Conservation (phyloP, 2,797 vertebrate species). For the Ambastaia sidthimunki region DNA sequence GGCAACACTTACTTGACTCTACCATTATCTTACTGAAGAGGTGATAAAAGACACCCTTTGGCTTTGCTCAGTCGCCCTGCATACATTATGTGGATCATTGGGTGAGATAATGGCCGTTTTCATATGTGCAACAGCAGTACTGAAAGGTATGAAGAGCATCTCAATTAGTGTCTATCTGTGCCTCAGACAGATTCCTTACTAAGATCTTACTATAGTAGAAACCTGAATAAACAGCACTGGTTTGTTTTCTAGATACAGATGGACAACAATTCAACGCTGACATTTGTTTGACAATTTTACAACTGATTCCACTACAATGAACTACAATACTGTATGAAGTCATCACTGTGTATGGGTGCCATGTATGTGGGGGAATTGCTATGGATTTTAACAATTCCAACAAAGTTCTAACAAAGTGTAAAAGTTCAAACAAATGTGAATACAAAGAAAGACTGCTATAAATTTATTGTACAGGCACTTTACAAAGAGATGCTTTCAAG, state of each 20-base stretch:
- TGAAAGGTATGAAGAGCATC: neutral
- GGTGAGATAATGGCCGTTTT: conserved; percentile 23
- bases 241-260: neutral
- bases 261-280: neutral
- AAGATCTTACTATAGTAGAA: neutral
- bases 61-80: conserved; percentile 24
- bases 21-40: neutral
- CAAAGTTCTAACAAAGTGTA: neutral
- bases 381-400: neutral
- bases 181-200: neutral
- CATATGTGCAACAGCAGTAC: neutral
- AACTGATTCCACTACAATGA: no score
- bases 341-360: neutral
- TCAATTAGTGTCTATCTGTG: neutral
- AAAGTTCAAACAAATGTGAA: neutral
- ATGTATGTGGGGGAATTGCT: neutral
- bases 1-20: neutral
- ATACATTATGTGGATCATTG: conserved; percentile 44
- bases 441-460: neutral
- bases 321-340: neutral
- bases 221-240: neutral
- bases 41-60: conserved; percentile 25
- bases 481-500: conserved; percentile 1
- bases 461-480: neutral
- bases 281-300: neutral